Conservation (phyloP, 2,888 invertebrate species). For the Oeneis ivallda region DNA sequence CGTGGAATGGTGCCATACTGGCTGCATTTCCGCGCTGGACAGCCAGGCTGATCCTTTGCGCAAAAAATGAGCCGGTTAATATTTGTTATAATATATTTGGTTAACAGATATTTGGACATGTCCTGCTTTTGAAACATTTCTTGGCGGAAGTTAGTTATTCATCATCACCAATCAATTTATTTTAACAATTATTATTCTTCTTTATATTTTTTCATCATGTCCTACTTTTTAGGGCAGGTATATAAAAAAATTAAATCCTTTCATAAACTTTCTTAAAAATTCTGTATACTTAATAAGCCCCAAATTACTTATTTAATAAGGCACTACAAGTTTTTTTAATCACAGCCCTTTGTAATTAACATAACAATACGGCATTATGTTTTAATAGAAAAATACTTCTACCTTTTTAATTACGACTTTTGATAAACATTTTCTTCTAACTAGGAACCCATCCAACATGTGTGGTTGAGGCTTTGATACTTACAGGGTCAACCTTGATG, state of each 20-base stretch:
- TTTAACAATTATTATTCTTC: too few species aligned
- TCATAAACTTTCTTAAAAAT: background rate
- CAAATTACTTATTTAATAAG: slow-evolving; percentile 15
- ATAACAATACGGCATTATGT: slow-evolving; percentile 12
- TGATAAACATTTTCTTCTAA: background rate
- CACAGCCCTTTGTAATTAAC: slow-evolving; percentile 15
- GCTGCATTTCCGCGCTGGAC: too few species aligned
- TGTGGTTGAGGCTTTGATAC: slow-evolving; percentile 39
- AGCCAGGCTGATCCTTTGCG: too few species aligned
- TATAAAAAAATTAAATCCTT: background rate
- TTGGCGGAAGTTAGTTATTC: too few species aligned
- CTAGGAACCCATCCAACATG: background rate
- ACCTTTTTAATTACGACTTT: background rate
- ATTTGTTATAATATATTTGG: background rate
- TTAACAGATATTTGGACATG: background rate
- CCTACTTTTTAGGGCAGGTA: too few species aligned
- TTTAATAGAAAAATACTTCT: slow-evolving; percentile 4
- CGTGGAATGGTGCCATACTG: too few species aligned
- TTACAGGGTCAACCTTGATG: slow-evolving; percentile 84
- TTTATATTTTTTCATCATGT: too few species aligned
- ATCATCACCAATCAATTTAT: too few species aligned
- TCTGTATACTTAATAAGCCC: slow-evolving; percentile 5
- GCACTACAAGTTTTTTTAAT: slow-evolving; percentile 13
- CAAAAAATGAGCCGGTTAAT: too few species aligned
- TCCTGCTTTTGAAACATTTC: too few species aligned